phyloP scores from a whole-genome alignment of 2,888 invertebrate genomes.

The Lithophane ornitopus region DNA sequence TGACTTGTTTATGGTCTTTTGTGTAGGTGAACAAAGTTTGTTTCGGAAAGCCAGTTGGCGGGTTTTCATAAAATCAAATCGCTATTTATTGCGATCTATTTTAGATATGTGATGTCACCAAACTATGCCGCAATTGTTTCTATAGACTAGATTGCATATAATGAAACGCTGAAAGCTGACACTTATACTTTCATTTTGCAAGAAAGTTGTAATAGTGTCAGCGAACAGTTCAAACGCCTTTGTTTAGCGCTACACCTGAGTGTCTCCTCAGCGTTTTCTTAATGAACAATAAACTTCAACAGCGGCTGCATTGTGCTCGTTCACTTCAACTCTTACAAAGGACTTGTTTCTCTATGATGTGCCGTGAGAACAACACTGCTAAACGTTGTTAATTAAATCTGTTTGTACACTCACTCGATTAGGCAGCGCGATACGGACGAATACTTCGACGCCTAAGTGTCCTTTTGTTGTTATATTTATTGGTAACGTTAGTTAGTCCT shows the following conservation, averaged over 20 bases:
- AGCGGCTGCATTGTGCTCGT: constrained; percentile 10
- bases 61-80: not conserved
- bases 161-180: not conserved
- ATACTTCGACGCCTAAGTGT: no score
- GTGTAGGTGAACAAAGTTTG: not conserved
- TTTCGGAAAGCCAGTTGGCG: not conserved
- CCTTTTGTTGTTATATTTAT: no score
- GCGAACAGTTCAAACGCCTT: constrained; percentile 7
- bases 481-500: no score
- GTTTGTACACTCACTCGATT: constrained; percentile 18
- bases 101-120: not conserved
- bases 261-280: constrained; percentile 8
- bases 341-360: not conserved
- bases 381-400: constrained; percentile 26
- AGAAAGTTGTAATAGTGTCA: constrained; percentile 1
- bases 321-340: constrained; percentile 6
- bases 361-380: constrained; percentile 27
- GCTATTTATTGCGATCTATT: not conserved
- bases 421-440: not conserved
- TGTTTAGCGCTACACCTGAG: constrained; percentile 9
- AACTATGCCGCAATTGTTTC: not conserved
- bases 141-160: not conserved
- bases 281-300: constrained; percentile 22
- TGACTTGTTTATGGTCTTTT: not conserved
- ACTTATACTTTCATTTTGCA: not conserved